Evolutionary conservation across 2,888 invertebrate genomes (phyloP).

Genomic region (Drosophila seclusa): DNA sequence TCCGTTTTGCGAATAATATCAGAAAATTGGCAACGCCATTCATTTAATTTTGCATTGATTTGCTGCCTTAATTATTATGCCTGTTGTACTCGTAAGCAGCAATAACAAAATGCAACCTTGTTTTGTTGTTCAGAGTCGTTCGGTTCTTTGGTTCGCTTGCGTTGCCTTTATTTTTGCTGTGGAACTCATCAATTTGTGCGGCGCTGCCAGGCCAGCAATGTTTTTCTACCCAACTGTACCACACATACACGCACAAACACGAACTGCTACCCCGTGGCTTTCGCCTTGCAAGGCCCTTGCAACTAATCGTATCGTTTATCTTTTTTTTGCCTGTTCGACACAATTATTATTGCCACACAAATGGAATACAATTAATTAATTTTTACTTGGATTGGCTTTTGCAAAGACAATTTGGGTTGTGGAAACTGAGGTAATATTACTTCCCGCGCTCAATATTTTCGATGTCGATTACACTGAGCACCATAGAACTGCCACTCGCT

Average conservation of each 20-base stretch:
- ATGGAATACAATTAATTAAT: slow-evolving; percentile 13
- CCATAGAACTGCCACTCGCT: slow-evolving; percentile 55
- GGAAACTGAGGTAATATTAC: slow-evolving; percentile 45
- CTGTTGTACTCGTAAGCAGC: not conserved
- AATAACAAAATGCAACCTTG: slow-evolving; percentile 33
- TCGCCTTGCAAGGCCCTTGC: slow-evolving; percentile 47
- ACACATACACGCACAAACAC: slow-evolving; percentile 65
- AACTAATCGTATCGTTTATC: slow-evolving; percentile 33
- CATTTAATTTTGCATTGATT: slow-evolving; percentile 41
- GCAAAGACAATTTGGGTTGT: slow-evolving; percentile 35
- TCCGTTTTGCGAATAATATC: slow-evolving; percentile 50
- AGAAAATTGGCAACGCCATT: slow-evolving; percentile 59
- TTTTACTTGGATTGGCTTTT: slow-evolving; percentile 44
- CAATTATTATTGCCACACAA: slow-evolving; percentile 6
- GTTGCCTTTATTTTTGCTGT: slow-evolving; percentile 27
- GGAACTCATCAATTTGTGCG: slow-evolving; percentile 44
- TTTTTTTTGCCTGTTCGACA: slow-evolving; percentile 4
- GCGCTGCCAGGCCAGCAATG: slow-evolving; percentile 63
- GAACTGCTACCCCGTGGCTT: slow-evolving; percentile 64
- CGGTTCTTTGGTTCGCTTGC: slow-evolving; percentile 14
- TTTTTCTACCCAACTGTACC: slow-evolving; percentile 79
- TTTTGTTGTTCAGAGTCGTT: slow-evolving; percentile 22
- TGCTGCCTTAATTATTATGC: slow-evolving; percentile 15
- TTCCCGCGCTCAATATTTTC: slow-evolving; percentile 71
- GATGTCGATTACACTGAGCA: slow-evolving; percentile 53